Evolutionary conservation across 2,888 invertebrate species (phyloP), one percentile per base, ranked within the genome.

Genomic region (Cerceris ruficornis): DNA sequence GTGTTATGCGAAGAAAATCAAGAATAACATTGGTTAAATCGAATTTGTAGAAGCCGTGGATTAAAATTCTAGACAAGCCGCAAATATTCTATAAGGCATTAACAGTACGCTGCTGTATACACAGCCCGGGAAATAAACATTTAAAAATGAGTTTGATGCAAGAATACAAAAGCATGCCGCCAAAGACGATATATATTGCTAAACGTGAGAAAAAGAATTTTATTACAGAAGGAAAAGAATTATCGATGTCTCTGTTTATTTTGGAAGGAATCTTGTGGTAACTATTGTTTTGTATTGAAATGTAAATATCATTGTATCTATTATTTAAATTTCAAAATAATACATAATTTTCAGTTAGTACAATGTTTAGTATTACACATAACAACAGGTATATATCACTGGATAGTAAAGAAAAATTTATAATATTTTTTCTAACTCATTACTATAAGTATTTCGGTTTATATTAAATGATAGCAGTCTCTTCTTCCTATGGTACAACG

Each of bases 181-280:
- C 86, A 50, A 73, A 83, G 14, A 83, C 86, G 41, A 78, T 91
- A 57, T 62, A 78, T 13, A 69, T 86, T 41, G 72, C 72, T 15
- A 82, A 84, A 80, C 69, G 50, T 69, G 11, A 39, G 15, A 75
- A 17, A 42, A 42, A 28, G 6, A 42, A 62, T n/a, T 41, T 57
- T 7, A 54, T 58, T 64, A 70, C 64, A 57, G 65, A 72, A 11
- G 54, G 74, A 54, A 80, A 88, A n/a, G 79, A 84, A 42, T 54
- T 86, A 6, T 72, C 69, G 17, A 77, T 89, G 7, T 77, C 83
- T 7, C 79, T 78, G 43, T 88, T 89, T 49, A 84, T 91, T 61
- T 80, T 92, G 49, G 90, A 92, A 77, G 85, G 88, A 28, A 70
- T 91, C 61, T 78, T 91, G 66, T 90, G 90, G 92, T 92, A 87